A percentile compares a stretch with the other conserved stretches of the same genome.
Evolutionary conservation across 2,888 invertebrate species (phyloP).

Genomic region (Deilephila porcellus): DNA sequence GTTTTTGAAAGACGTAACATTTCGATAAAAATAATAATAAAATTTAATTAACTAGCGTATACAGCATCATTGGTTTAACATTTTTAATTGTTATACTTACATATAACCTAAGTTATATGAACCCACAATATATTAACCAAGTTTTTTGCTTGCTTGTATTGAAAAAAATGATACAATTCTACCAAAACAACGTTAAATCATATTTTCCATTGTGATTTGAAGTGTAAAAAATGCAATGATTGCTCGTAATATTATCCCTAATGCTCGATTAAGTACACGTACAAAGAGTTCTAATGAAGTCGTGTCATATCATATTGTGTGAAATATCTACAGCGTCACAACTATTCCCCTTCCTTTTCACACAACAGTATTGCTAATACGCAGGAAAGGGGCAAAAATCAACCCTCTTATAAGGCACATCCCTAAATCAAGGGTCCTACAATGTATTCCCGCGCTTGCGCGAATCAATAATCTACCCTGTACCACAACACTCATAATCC

Average conservation of each 20-base stretch:
- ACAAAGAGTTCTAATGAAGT: conserved; percentile 19
- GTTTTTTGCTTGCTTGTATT: no score
- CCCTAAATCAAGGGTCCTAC: conserved; percentile 60
- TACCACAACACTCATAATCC: conserved; percentile 43
- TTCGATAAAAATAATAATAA: no score
- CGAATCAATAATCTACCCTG: conserved; percentile 71
- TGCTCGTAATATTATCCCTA: not conserved
- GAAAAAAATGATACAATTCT: no score
- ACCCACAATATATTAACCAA: no score
- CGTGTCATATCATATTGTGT: conserved; percentile 13
- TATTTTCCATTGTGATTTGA: no score
- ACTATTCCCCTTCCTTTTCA: conserved; percentile 34
- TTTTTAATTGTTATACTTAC: no score
- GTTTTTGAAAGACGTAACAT: no score
- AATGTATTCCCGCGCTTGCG: conserved; percentile 73
- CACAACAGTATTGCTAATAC: conserved; percentile 10
- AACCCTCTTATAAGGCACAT: conserved; percentile 46
- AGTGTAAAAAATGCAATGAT: not conserved
- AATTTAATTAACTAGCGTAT: no score
- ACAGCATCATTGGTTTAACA: no score
- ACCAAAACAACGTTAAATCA: no score
- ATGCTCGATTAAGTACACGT: conserved; percentile 2
- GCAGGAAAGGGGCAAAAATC: conserved; percentile 47
- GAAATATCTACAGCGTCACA: conserved; percentile 7
- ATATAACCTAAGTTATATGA: no score